phyloP scores from a whole-genome alignment of 2,888 invertebrate genomes.

The Acanthosepion lycidas region DNA sequence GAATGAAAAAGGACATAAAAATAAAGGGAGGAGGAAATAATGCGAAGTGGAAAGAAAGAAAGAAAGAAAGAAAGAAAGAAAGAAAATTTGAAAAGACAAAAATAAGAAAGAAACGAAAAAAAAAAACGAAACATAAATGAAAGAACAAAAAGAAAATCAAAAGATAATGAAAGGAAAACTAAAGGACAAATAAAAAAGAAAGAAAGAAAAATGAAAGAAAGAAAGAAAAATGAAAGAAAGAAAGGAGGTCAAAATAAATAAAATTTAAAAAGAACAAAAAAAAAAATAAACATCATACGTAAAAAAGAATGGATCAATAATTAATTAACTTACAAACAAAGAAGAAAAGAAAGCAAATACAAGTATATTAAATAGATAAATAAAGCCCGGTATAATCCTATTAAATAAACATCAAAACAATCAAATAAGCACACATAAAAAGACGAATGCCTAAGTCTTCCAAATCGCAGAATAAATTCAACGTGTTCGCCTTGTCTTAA shows the following conservation, averaged over 20 bases:
- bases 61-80: not conserved
- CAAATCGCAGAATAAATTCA: too few relatives aligned
- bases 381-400: not conserved
- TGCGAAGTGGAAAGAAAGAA: not conserved
- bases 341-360: not conserved
- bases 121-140: not conserved
- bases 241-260: not conserved
- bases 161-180: not conserved
- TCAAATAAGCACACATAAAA: too few relatives aligned
- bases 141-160: not conserved
- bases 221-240: not conserved
- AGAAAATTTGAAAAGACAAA: not conserved
- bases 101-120: not conserved
- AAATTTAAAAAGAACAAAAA: too few relatives aligned
- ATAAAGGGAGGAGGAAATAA: too few relatives aligned
- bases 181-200: not conserved
- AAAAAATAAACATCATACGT: too few relatives aligned
- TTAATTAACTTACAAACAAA: not conserved
- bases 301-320: too few relatives aligned
- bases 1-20: too few relatives aligned
- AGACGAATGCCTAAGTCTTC: too few relatives aligned
- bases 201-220: not conserved
- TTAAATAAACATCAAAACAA: too few relatives aligned
- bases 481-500: too few relatives aligned
- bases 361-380: not conserved